Conservation (phyloP, 2,113 vertebrate genomes). For the Sinocyclocheilus anophthalmus region DNA sequence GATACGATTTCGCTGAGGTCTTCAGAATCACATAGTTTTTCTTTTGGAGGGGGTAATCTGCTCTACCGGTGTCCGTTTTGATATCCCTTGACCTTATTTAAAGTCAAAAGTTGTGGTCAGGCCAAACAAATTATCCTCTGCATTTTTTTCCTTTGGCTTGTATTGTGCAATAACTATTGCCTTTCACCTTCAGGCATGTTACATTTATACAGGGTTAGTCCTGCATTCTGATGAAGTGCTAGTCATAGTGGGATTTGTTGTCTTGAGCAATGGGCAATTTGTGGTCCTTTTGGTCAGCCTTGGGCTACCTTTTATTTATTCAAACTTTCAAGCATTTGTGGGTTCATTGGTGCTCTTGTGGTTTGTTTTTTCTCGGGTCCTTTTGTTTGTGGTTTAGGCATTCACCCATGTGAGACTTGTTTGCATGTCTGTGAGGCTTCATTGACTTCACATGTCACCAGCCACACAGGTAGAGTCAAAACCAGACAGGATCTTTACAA, state of each 20-base stretch:
- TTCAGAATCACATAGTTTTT: neutral
- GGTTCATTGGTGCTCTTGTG: neutral
- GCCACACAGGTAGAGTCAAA: slow-evolving; percentile 34
- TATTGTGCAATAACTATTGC: slow-evolving; percentile 15
- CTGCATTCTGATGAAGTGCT: slow-evolving; percentile 12
- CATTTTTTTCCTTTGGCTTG: neutral
- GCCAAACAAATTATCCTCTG: neutral
- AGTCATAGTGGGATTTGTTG: slow-evolving; percentile 37
- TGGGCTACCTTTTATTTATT: slow-evolving; percentile 35
- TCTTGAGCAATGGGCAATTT: slow-evolving; percentile 24
- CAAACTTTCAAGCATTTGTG: slow-evolving; percentile 26
- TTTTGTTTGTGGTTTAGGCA: slow-evolving; percentile 27
- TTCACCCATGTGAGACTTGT: slow-evolving; percentile 31
- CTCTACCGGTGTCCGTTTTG: neutral
- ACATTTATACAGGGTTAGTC: slow-evolving; percentile 9
- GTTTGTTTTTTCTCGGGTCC: neutral
- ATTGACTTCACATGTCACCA: slow-evolving; percentile 16
- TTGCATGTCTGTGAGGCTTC: slow-evolving; percentile 42
- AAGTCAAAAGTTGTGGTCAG: neutral
- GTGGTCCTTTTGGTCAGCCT: slow-evolving; percentile 25
- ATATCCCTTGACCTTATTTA: neutral
- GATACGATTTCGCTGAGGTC: neutral
- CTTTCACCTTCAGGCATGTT: slow-evolving; percentile 28
- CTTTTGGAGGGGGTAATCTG: neutral
- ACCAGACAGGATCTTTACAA: slow-evolving; percentile 10